These are phyloP conservation scores for Diploptera punctata DNA, from an alignment of 2,888 invertebrate species.

Conservation along the genomic window DNA sequence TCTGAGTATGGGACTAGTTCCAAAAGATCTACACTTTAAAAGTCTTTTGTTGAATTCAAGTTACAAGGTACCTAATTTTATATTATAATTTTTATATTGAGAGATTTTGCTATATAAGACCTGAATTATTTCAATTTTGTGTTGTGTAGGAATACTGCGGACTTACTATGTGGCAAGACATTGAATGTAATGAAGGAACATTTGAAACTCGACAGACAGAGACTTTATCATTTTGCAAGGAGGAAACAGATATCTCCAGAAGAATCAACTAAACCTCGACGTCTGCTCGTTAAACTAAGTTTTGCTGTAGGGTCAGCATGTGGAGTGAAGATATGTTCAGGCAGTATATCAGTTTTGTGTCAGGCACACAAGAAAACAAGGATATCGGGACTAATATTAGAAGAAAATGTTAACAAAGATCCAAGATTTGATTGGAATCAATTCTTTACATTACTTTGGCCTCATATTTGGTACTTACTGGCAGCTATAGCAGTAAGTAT, in stretches of 20 bases:
- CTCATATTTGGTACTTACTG: slow-evolving; percentile 77
- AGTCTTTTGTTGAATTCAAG: no score
- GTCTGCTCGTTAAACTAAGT: background rate
- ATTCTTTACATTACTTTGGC: slow-evolving; percentile 74
- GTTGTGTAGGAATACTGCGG: no score
- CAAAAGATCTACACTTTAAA: no score
- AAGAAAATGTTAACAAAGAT: slow-evolving; percentile 44
- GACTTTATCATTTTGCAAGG: background rate
- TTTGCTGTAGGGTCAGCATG: slow-evolving; percentile 29
- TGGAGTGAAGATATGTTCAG: slow-evolving; percentile 28
- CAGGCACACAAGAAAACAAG: slow-evolving; percentile 11
- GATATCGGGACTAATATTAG: slow-evolving; percentile 12
- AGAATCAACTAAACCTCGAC: background rate
- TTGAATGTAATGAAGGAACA: no score
- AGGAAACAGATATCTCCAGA: background rate
- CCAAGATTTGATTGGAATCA: slow-evolving; percentile 78
- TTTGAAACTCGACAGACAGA: background rate
- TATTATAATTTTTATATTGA: no score
- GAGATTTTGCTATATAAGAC: no score
- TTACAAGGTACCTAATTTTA: no score
- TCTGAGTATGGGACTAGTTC: no score
- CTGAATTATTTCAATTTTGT: no score
- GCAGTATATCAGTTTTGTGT: slow-evolving; percentile 22
- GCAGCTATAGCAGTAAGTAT: slow-evolving; percentile 80
- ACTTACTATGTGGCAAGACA: no score